Percentiles rank a stretch among this genome's conserved stretches.
Evolutionary conservation across 2,797 vertebrate species (phyloP).

Genomic region (Arrhamphus sclerolepis): DNA sequence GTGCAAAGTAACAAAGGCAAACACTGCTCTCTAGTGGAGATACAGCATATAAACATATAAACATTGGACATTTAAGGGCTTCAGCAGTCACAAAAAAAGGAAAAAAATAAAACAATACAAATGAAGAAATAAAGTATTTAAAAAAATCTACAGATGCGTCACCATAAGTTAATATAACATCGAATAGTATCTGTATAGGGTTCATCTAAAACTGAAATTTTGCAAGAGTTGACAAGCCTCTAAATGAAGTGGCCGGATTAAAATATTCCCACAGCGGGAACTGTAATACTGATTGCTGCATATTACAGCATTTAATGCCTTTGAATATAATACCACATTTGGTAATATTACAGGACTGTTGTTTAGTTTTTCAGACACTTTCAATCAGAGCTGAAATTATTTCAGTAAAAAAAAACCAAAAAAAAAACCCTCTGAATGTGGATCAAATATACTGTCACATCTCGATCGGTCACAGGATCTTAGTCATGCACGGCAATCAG

Average conservation of each 20-base stretch:
- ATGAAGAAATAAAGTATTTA: conserved; percentile 61
- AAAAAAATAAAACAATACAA: conserved; percentile 22
- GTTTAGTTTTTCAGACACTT: conserved; percentile 30
- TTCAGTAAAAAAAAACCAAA: too few relatives aligned
- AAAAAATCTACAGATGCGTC: conserved; percentile 63
- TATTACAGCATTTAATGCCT: conserved; percentile 60
- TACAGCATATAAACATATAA: conserved; percentile 47
- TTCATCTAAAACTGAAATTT: conserved; percentile 47
- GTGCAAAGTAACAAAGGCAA: conserved; percentile 68
- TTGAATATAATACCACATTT: conserved; percentile 68
- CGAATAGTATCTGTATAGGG: conserved; percentile 60
- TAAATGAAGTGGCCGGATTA: conserved; percentile 53
- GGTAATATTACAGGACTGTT: conserved; percentile 59
- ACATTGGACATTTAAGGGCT: conserved; percentile 42
- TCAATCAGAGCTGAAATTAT: conserved; percentile 28
- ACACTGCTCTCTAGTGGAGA: conserved; percentile 77
- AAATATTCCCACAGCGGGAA: conserved; percentile 50
- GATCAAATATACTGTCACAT: conserved; percentile 25
- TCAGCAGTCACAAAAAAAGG: conserved; percentile 31
- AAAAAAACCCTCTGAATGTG: conserved; percentile 16
- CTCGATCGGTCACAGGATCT: conserved; percentile 9
- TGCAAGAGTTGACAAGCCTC: conserved; percentile 57
- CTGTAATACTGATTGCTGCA: conserved; percentile 77
- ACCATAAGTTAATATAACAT: conserved; percentile 76
- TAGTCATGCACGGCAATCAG: conserved; percentile 24